Base-by-base conservation (phyloP, 2,888 invertebrate species). In the Julus scandinavius region DNA sequence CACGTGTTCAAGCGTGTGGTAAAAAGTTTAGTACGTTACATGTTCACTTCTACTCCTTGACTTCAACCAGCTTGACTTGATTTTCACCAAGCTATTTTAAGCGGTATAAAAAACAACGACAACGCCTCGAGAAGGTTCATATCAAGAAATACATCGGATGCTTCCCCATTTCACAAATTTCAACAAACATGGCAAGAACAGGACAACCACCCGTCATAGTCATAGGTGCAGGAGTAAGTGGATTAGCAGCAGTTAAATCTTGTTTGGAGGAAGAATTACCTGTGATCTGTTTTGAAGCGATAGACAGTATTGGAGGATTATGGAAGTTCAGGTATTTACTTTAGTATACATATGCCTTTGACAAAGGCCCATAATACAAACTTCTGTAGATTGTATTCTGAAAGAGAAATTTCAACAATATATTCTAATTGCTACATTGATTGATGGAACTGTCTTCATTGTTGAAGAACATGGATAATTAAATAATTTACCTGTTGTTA, bases 201-300 rank as follows among this genome's bases (percentile, higher is more conserved):
- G 41, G 41, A 17, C 41, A 20, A n/a, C 41, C 45, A 85, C 87
- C 87, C 29, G 87, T 87, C 3, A 54, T 83, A n/a, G 90, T 93
- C 13, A 90, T 93, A 54, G 93, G 93, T 5, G 92, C 92, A 38
- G 93, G 93, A 5, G 91, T 91, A 11, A 91, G 92, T 88, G 93
- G 93, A 1, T 90, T 93, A 45, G 90, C 92, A 15, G 91, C 92
- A 1, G 91, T 92, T 41, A 92, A 93, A 90, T 89, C 90, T 49
- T 92, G 92, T 85, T 89, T 92, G 49, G 92, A 93, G 58, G 91
- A 92, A 89, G 91, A 90, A 13, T 89, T 92, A 17, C 90, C 91
- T 13, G 91, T 92, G 0, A 91, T 91, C 6, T 92, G 92, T 88
- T 92, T 91, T 89, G 93, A 92, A 88, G 91, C 90, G 89, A 90